These are phyloP conservation scores for Platypus cylindrus DNA, from an alignment of 2,888 invertebrate species.

Conservation along the genomic window DNA sequence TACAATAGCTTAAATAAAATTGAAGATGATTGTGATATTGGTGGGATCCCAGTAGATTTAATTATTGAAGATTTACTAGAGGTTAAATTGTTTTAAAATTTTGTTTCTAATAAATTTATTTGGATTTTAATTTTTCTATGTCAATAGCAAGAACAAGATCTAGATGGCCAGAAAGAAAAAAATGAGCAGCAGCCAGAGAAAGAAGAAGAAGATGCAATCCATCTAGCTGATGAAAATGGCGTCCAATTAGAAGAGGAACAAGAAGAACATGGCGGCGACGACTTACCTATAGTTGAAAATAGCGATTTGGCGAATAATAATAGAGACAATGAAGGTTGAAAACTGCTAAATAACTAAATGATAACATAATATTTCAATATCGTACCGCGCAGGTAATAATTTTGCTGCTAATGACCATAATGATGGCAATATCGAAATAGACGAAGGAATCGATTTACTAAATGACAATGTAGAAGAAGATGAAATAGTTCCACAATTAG, in stretches of 20 bases:
- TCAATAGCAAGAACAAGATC: conserved; percentile 5
- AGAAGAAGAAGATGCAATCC: neutral
- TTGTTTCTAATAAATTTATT: too few relatives aligned
- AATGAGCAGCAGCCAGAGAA: neutral
- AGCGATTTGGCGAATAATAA: conserved; percentile 43
- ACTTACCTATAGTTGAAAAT: conserved; percentile 33
- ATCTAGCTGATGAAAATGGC: neutral
- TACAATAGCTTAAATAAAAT: conserved; percentile 27
- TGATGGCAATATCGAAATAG: conserved; percentile 10
- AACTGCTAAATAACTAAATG: conserved; percentile 20
- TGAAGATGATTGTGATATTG: conserved; percentile 16
- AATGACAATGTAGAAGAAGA: conserved; percentile 16
- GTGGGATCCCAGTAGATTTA: conserved; percentile 5
- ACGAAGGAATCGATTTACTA: conserved; percentile 13
- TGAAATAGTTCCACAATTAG: conserved; percentile 6
- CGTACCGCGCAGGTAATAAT: conserved; percentile 12
- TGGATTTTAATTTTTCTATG: too few relatives aligned
- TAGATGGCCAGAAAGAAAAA: conserved; percentile 1
- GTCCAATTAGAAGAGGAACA: neutral
- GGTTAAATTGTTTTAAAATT: too few relatives aligned
- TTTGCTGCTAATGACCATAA: conserved; percentile 14
- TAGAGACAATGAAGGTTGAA: conserved; percentile 38
- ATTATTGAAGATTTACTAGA: conserved; percentile 10
- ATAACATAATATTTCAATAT: neutral
- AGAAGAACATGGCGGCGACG: conserved; percentile 1